Conservation (phyloP, 2,797 vertebrate species). For the Hydrolagus colliei region DNA sequence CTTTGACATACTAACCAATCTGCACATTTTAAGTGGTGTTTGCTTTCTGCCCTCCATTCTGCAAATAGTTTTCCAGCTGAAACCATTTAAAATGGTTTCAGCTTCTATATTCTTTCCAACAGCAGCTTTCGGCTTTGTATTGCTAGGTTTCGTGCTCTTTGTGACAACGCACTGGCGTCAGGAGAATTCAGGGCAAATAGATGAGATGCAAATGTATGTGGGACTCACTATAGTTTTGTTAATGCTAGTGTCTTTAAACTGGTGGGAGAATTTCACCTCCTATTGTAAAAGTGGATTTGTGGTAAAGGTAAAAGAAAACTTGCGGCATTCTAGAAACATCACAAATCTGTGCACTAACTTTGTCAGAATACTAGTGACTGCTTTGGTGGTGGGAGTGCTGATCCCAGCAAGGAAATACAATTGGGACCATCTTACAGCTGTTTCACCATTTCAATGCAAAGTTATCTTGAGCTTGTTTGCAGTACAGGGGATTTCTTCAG, state of each 20-base stretch:
- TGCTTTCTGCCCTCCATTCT: slow-evolving; percentile 57
- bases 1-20: slow-evolving; percentile 66
- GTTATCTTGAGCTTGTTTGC: slow-evolving; percentile 54
- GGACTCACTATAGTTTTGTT: slow-evolving; percentile 55
- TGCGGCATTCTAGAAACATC: slow-evolving; percentile 58
- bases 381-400: slow-evolving; percentile 53
- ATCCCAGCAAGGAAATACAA: slow-evolving; percentile 37
- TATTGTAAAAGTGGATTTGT: slow-evolving; percentile 42
- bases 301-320: slow-evolving; percentile 47
- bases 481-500: slow-evolving; percentile 62
- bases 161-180: not conserved
- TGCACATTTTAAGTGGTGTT: slow-evolving; percentile 63
- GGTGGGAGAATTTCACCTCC: slow-evolving; percentile 71
- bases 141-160: slow-evolving; percentile 45
- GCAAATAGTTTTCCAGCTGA: slow-evolving; percentile 53
- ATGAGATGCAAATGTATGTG: slow-evolving; percentile 45
- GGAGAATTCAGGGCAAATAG: rapidly evolving
- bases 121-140: slow-evolving; percentile 48
- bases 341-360: slow-evolving; percentile 60
- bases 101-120: not conserved
- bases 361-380: slow-evolving; percentile 49
- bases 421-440: slow-evolving; percentile 44
- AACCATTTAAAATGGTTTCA: not conserved
- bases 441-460: slow-evolving; percentile 36
- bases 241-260: slow-evolving; percentile 60